Evolutionary conservation across 2,888 invertebrate species (phyloP).

Genomic region (Altica lythri): DNA sequence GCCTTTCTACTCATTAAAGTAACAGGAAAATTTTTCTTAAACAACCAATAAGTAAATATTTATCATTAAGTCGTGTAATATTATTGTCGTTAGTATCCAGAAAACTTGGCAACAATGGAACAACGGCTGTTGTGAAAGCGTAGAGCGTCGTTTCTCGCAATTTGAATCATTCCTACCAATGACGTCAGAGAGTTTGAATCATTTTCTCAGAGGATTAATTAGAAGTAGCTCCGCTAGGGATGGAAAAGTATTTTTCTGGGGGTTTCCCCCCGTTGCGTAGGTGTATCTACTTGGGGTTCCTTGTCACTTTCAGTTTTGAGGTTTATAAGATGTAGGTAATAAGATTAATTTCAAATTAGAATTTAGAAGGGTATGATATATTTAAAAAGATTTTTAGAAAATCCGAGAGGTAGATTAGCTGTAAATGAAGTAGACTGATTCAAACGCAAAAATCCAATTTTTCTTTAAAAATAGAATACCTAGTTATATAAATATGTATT

Average conservation of each 20-base stretch:
- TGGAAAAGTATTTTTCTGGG: not conserved
- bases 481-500: not conserved
- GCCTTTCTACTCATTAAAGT: too few species aligned
- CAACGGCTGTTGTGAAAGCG: not conserved
- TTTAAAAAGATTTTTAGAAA: too few species aligned
- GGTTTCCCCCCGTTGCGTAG: not conserved
- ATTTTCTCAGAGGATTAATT: slow-evolving; percentile 2
- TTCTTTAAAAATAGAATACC: too few species aligned
- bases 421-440: too few species aligned
- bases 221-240: not conserved
- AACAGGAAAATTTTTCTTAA: too few species aligned
- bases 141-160: not conserved
- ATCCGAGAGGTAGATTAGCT: too few species aligned
- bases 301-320: slow-evolving; percentile 2
- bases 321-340: slow-evolving; percentile 5
- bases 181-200: slow-evolving; percentile 2
- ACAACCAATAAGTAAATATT: too few species aligned
- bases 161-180: slow-evolving; percentile 1
- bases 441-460: too few species aligned
- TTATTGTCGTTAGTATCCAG: too few species aligned
- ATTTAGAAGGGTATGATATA: not conserved
- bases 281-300: not conserved
- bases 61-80: too few species aligned
- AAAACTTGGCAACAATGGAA: not conserved
- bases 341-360: slow-evolving; percentile 3